A percentile compares a stretch with the other conserved stretches of the same genome.
Conservation (phyloP, 30 jellyfish, hydroid and myxozoan genomes). For the Pseudorhiza aurosa region DNA sequence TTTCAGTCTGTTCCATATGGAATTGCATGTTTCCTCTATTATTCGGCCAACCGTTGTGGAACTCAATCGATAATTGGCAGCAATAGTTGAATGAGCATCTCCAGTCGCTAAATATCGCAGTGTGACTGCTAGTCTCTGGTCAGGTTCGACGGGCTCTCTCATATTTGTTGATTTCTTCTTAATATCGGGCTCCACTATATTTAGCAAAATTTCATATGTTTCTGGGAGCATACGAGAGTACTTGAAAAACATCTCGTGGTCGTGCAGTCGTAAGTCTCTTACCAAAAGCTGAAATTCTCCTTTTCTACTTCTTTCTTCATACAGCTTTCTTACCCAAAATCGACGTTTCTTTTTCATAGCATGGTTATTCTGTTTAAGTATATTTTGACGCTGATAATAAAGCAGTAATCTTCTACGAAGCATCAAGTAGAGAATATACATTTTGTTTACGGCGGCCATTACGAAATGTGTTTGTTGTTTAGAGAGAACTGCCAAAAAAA, state of each 20-base stretch:
- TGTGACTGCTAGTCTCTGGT: slow-evolving; percentile 52
- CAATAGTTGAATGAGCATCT: slow-evolving; percentile 76
- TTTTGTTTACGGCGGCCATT: no score
- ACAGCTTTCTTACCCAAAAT: neutral
- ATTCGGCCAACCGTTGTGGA: slow-evolving; percentile 42
- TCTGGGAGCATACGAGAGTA: slow-evolving; percentile 47
- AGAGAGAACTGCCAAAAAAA: no score
- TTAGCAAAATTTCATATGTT: slow-evolving; percentile 31
- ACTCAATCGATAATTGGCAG: slow-evolving; percentile 55
- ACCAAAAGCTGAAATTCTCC: slow-evolving; percentile 44
- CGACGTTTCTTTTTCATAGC: neutral
- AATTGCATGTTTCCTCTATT: slow-evolving; percentile 25
- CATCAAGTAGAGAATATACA: no score
- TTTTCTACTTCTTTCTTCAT: slow-evolving; percentile 19
- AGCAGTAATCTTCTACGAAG: no score
- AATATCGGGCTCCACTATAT: slow-evolving; percentile 4
- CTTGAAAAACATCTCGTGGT: slow-evolving; percentile 38
- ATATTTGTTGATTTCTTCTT: slow-evolving; percentile 9
- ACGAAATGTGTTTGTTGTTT: no score
- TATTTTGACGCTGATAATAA: no score
- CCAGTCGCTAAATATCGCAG: slow-evolving; percentile 67
- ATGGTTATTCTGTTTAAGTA: no score
- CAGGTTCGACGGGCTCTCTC: slow-evolving; percentile 45
- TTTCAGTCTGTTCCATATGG: slow-evolving; percentile 28
- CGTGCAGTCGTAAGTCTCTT: slow-evolving; percentile 21